Conservation (phyloP, 2,113 vertebrate species). For the Rynchops niger region DNA sequence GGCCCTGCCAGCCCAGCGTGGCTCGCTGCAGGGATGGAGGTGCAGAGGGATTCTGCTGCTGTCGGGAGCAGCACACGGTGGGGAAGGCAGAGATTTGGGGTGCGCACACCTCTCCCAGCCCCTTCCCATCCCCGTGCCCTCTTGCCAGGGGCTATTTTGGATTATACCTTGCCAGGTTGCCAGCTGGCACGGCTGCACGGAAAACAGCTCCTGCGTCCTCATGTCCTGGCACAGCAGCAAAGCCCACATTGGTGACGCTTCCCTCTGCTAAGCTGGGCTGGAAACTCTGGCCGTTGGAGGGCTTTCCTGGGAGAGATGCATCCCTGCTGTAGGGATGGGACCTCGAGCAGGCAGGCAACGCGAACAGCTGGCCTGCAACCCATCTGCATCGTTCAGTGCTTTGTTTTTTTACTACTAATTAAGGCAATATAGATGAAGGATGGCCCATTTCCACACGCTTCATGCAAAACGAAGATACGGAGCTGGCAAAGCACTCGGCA, state of each 20-base stretch:
- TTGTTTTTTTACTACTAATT: not conserved
- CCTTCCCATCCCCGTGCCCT: not conserved
- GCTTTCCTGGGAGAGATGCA: not conserved
- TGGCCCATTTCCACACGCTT: not conserved
- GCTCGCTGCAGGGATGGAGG: not conserved
- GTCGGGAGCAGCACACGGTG: not conserved
- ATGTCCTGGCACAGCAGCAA: accelerated
- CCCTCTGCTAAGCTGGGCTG: not conserved
- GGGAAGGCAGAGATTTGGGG: not conserved
- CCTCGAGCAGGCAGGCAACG: not conserved
- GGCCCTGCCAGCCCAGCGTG: not conserved
- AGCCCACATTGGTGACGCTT: not conserved
- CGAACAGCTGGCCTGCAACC: not conserved
- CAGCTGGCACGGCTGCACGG: not conserved
- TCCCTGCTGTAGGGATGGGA: not conserved
- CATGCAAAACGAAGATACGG: accelerated
- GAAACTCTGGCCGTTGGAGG: accelerated
- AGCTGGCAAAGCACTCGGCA: not conserved
- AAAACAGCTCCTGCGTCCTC: not conserved
- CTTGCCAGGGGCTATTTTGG: not conserved
- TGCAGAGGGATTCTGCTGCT: accelerated
- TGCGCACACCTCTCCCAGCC: not conserved
- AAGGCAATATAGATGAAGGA: not conserved
- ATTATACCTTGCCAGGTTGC: not conserved
- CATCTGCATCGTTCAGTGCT: accelerated